Evolutionary conservation across 2,113 vertebrate genomes (phyloP).

Genomic region (Sclerurus mexicanus): DNA sequence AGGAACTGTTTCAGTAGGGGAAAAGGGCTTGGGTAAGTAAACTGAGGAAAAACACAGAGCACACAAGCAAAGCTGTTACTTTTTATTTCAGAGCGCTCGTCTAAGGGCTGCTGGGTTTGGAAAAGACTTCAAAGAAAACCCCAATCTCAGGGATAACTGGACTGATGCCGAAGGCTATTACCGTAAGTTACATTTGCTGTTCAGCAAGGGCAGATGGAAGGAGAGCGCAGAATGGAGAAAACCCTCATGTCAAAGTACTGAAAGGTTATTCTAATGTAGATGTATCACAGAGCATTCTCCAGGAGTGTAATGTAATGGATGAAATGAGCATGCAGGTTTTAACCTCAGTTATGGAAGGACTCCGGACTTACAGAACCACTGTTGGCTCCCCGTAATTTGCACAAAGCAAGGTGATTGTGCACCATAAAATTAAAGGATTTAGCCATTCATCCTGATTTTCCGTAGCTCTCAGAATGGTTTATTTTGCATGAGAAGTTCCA

Average conservation of each 20-base stretch:
- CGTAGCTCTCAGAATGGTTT: neutral
- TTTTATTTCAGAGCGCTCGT: constrained; percentile 87
- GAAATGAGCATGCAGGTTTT: neutral
- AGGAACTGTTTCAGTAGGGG: neutral
- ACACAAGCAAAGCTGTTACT: neutral
- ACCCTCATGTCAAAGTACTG: neutral
- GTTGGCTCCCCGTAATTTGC: neutral
- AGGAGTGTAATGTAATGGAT: neutral
- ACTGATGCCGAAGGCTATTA: constrained; percentile 98
- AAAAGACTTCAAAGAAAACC: constrained; percentile 99
- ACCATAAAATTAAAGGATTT: neutral
- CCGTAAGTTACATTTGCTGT: constrained; percentile 77
- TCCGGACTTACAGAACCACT: neutral
- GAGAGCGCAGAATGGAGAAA: neutral
- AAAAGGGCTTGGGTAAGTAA: neutral
- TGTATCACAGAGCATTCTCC: neutral
- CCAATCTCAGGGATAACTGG: constrained; percentile 99
- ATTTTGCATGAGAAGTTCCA: neutral
- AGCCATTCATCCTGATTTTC: neutral
- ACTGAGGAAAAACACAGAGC: neutral
- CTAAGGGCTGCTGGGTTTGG: constrained; percentile 94
- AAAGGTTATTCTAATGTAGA: neutral
- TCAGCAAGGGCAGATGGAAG: neutral
- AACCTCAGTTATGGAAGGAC: neutral
- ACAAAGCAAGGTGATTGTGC: neutral